Percentiles rank a stretch among this genome's conserved stretches.
These are phyloP conservation scores for Pseudochaenichthys georgianus DNA, from an alignment of 2,797 vertebrate genomes.

Conservation along the genomic window DNA sequence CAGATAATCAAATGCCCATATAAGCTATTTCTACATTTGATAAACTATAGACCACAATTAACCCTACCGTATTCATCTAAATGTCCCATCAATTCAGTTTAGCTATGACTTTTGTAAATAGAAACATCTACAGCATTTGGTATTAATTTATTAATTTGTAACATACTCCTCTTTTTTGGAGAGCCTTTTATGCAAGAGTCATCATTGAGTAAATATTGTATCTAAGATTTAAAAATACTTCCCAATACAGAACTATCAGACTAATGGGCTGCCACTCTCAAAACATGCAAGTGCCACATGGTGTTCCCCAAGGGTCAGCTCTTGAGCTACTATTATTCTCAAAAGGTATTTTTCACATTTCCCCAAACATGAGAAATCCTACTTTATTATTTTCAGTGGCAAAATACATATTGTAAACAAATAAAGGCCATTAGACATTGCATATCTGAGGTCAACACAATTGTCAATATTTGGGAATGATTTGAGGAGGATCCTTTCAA, in stretches of 20 bases:
- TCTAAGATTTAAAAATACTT: neutral
- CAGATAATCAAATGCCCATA: conserved; percentile 1
- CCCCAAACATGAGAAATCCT: neutral
- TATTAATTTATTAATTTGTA: neutral
- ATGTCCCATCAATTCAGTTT: neutral
- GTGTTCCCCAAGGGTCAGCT: conserved; percentile 20
- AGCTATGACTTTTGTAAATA: neutral
- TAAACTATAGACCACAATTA: neutral
- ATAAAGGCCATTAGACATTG: neutral
- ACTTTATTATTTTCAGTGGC: neutral
- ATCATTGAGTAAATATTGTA: neutral
- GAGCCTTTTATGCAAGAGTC: neutral
- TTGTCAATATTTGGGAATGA: neutral
- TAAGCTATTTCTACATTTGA: neutral
- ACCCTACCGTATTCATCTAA: too few species aligned
- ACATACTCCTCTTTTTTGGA: neutral
- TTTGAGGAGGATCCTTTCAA: too few species aligned
- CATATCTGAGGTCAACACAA: neutral
- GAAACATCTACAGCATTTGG: neutral
- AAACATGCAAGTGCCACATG: neutral
- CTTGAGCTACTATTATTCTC: neutral
- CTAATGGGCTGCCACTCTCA: neutral
- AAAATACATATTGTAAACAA: neutral
- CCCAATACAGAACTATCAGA: neutral
- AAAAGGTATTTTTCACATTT: too few species aligned